Evolutionary conservation across 1,140 invertebrate genomes (phyloP).

Genomic region (Nasonia vitripennis): DNA sequence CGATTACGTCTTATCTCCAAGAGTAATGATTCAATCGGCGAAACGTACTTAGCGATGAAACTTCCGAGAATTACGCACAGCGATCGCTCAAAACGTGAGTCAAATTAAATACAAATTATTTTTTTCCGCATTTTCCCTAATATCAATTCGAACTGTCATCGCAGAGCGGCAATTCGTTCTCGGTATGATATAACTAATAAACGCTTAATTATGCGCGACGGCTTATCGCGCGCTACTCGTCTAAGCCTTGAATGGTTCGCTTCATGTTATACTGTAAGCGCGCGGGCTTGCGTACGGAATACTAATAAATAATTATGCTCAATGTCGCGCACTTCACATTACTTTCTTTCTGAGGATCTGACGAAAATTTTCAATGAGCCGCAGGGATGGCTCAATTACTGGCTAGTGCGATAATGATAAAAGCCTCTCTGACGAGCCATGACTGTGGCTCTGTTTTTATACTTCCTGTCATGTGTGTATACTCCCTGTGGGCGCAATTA

Average conservation of each 20-base stretch:
- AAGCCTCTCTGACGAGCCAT: background rate
- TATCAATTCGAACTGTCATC: background rate
- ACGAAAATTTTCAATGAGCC: background rate
- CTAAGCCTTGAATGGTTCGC: conserved; percentile 11
- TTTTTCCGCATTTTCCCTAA: background rate
- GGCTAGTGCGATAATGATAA: background rate
- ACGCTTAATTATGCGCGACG: background rate
- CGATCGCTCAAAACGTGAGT: background rate
- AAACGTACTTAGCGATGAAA: background rate
- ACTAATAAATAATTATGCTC: conserved; percentile 5
- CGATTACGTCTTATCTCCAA: background rate
- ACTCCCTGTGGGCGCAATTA: background rate
- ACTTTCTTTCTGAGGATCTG: background rate
- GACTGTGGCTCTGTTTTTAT: background rate
- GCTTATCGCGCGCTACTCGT: background rate
- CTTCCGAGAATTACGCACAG: background rate
- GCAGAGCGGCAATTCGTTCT: background rate
- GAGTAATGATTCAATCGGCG: background rate
- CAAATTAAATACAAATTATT: background rate
- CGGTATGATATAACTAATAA: background rate
- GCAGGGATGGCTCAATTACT: background rate
- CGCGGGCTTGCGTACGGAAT: background rate
- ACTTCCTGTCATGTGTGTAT: background rate
- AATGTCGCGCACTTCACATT: background rate
- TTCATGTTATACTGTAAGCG: background rate